Base-by-base conservation (phyloP, 2,888 invertebrate species). In the Patella ulyssiponensis region DNA sequence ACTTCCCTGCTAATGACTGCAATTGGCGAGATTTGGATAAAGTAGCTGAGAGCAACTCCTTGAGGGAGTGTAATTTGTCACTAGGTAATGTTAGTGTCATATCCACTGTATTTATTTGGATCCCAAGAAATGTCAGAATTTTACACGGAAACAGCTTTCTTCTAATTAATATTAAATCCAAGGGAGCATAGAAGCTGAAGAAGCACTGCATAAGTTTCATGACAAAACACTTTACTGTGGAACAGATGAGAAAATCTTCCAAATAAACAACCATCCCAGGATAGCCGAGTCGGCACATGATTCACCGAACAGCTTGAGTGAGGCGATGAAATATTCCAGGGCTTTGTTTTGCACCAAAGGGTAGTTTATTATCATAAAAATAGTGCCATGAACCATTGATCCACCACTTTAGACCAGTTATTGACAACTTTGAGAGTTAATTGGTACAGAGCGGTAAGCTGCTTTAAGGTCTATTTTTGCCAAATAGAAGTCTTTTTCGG, bases 321-420 rank as follows among this genome's bases (percentile, higher is more conserved):
- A 77, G 56, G 9, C 77, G 64, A 73, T 78, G 78, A 58, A 78
- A 78, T 72, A 78, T 78, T 52, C 72, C 71, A n/a, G 73, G 76
- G n/a, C 73, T 27, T 56, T 54, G 17, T 69, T 76, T 78, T 3
- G 76, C 58, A 9, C 78, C 78, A 76, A 75, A 78, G 20, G 73
- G 76, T 15, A 79, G 71, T 44, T 73, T 73, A 11, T 64, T 54
- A 51, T 69, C 75, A 69, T 75, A 75, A 51, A 75, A 75, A n/a
- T 15, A 51, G n/a, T 56, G 52, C 15, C 27, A 51, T 27, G 53
- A 27, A n/a, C 74, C 74, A 54, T 74, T 52, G n/a, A 72, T 51
- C n/a, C 51, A 51, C 72, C 72, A 72, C 52, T 51, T 72, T 44
- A 72, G 27, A n/a, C 72, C 72, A 12, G 73, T 77, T 23, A 73